A percentile compares a stretch with the other conserved stretches of the same genome.
phyloP scores from a whole-genome alignment of 1,140 invertebrate species.

The Pygmarrhopalites habei region DNA sequence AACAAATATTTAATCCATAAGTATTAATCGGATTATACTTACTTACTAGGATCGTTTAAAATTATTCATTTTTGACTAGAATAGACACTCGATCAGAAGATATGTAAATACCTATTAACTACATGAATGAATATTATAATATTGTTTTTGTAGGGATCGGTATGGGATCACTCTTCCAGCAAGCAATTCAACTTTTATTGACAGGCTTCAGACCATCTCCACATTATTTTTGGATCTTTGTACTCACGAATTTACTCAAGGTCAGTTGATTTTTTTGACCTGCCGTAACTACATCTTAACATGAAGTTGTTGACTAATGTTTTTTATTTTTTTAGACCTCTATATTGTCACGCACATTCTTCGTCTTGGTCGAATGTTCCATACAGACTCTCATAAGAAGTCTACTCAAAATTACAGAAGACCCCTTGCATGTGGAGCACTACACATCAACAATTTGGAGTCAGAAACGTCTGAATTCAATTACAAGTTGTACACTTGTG shows the following conservation, averaged over 20 bases:
- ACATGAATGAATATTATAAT: too few relatives aligned
- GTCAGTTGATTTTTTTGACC: too few relatives aligned
- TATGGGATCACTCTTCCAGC: conserved; percentile 70
- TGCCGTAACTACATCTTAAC: too few relatives aligned
- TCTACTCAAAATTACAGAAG: conserved; percentile 56
- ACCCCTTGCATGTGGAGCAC: conserved; percentile 75
- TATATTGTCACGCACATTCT: conserved; percentile 82
- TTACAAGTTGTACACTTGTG: conserved; percentile 68
- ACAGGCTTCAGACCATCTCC: conserved; percentile 60
- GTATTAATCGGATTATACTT: too few relatives aligned
- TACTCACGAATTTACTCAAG: conserved; percentile 68
- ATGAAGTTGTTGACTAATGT: too few relatives aligned
- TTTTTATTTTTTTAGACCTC: conserved; percentile 69
- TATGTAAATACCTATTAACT: too few relatives aligned
- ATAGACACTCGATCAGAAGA: too few relatives aligned
- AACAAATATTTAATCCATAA: too few relatives aligned
- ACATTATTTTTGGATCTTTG: conserved; percentile 56
- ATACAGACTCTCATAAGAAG: conserved; percentile 64
- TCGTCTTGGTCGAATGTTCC: conserved; percentile 76
- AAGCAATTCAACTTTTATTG: conserved; percentile 47
- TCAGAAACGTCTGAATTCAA: conserved; percentile 52
- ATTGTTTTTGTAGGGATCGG: conserved; percentile 59
- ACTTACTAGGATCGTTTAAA: conserved; percentile 62
- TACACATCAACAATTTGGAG: conserved; percentile 44
- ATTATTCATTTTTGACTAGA: conserved; percentile 19